Conservation (phyloP, 2,113 vertebrate species). For the Phrynocephalus versicolor region DNA sequence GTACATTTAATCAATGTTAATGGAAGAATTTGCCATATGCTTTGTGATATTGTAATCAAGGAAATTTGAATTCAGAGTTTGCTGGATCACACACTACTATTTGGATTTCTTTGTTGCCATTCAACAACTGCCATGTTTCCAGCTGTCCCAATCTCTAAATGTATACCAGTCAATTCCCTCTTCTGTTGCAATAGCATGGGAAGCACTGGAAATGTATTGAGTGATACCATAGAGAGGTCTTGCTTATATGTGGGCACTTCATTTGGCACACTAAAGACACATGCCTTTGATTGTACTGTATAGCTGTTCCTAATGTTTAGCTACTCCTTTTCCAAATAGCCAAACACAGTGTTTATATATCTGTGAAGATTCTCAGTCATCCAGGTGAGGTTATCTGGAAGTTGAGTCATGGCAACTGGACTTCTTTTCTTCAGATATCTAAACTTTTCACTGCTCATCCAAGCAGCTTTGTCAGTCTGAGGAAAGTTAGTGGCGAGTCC, state of each 20-base stretch:
- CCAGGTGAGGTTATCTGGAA: no score
- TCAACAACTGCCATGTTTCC: neutral
- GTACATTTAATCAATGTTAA: neutral
- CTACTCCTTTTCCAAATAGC: neutral
- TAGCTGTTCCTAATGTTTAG: neutral
- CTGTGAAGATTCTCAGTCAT: no score
- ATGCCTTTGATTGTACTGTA: neutral
- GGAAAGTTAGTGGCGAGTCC: no score
- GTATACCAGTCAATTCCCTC: neutral
- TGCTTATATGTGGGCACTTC: neutral
- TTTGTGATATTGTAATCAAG: neutral
- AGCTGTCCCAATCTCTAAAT: neutral
- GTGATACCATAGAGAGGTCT: neutral
- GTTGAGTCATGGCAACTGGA: no score
- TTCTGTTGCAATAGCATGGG: neutral
- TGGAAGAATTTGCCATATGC: neutral
- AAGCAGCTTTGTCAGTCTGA: no score
- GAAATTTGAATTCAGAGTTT: neutral
- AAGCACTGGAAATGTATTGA: no score
- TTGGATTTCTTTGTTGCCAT: neutral
- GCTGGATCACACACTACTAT: neutral
- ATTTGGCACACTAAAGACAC: neutral
- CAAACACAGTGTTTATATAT: no score
- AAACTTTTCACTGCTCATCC: no score
- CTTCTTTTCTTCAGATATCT: no score